Conservation (phyloP, 2,113 vertebrate species). For the Cryptomyrus ogoouensis region DNA sequence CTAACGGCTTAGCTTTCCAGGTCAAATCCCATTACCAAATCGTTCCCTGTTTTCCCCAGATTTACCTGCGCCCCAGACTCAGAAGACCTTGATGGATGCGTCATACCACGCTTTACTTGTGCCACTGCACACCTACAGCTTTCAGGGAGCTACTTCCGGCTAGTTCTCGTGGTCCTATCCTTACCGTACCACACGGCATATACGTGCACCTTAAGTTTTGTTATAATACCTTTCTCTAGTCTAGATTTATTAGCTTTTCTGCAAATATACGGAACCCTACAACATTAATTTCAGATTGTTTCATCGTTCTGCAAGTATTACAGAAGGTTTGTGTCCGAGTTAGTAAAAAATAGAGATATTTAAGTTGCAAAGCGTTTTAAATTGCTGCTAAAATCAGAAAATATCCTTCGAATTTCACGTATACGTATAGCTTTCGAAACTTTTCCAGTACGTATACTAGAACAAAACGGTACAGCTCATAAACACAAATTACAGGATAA, state of each 20-base stretch:
- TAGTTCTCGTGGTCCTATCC: neutral
- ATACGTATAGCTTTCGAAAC: neutral
- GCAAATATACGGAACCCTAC: neutral
- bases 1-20: neutral
- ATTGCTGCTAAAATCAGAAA: neutral
- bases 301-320: neutral
- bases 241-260: neutral
- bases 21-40: neutral
- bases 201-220: neutral
- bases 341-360: neutral
- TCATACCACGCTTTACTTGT: neutral
- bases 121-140: neutral
- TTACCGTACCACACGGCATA: constrained; percentile 22
- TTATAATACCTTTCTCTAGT: neutral
- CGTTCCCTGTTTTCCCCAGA: neutral
- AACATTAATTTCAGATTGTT: neutral
- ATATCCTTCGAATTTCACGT: neutral
- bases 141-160: neutral
- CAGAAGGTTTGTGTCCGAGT: neutral
- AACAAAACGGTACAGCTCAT: neutral
- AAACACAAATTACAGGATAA: neutral
- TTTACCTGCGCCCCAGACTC: constrained; percentile 28
- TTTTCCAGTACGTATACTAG: neutral
- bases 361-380: neutral
- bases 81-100: constrained; percentile 9